Base-by-base conservation (phyloP, 2,888 invertebrate genomes). In the Acleris laterana region DNA sequence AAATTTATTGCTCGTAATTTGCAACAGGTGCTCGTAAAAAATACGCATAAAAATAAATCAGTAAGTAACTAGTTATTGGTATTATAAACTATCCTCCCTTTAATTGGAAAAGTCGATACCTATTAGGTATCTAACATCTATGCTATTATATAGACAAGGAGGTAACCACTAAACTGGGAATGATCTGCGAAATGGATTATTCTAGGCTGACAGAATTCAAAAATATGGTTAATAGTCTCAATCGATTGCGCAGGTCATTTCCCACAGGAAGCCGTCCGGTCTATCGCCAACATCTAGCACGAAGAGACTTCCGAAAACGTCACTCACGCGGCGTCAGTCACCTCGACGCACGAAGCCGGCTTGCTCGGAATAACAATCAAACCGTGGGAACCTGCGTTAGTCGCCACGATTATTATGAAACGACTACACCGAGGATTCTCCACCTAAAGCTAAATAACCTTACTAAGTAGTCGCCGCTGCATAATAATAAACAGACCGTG, bases 321-420 rank as follows among this genome's bases (percentile, higher is more conserved):
- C 84, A 81, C 73, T 80, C 82, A 82, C 81, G 79, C 77, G 79
- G 76, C 75, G 71, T 74, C 75, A 75, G 70, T 70, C 73, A 46
- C 51, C 70, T 44, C 61, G 72, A 77, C 86, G 89, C 88, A 88
- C 85, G 82, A 80, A 80, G 80, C 77, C 79, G 80, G 82, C 81
- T 76, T 79, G 77, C 77, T 77, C 82, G 72, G 87, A 88, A 89
- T 88, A 89, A 90, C 89, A 92, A 92, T 89, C 78, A 80, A 78
- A 79, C 81, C 90, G 90, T 92, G 91, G 87, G 91, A 91, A 91
- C 83, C 71, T 70, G 77, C 74, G 75, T 77, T 82, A 83, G 87
- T 81, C 82, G 79, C 77, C 77, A 82, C 82, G 79, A 81, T 87
- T 87, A 87, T 87, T 87, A 87, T 84, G 84, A 87, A 88, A 87